These are phyloP conservation scores for Cheilosia vernalis DNA, from an alignment of 2,888 invertebrate species.

Conservation along the genomic window DNA sequence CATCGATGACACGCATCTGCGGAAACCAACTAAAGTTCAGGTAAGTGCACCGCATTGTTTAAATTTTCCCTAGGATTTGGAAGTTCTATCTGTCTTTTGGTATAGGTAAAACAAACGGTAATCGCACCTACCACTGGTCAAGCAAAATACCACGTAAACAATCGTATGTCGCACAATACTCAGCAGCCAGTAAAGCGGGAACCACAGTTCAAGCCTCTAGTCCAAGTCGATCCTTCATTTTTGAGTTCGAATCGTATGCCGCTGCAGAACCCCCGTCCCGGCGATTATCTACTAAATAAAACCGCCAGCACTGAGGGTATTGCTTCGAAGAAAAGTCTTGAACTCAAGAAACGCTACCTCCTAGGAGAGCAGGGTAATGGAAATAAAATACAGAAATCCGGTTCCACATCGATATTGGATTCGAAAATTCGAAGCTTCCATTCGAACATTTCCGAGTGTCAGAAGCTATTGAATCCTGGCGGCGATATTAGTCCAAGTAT, in stretches of 20 bases:
- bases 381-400: slow-evolving; percentile 91
- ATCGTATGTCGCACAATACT: slow-evolving; percentile 78
- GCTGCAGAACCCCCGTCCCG: slow-evolving; percentile 86
- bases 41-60: slow-evolving; percentile 81
- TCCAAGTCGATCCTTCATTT: slow-evolving; percentile 83
- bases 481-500: slow-evolving; percentile 88
- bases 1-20: slow-evolving; percentile 87
- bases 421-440: slow-evolving; percentile 93
- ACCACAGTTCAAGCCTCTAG: slow-evolving; percentile 83
- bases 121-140: slow-evolving; percentile 77
- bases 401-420: slow-evolving; percentile 92
- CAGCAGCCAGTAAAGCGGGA: slow-evolving; percentile 77
- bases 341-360: slow-evolving; percentile 93
- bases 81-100: not conserved
- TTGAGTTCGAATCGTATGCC: slow-evolving; percentile 82
- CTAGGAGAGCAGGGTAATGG: slow-evolving; percentile 88
- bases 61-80: not conserved
- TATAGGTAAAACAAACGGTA: slow-evolving; percentile 81
- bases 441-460: slow-evolving; percentile 93
- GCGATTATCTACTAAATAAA: slow-evolving; percentile 91
- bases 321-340: slow-evolving; percentile 93
- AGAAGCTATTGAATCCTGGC: slow-evolving; percentile 92
- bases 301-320: slow-evolving; percentile 94
- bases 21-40: slow-evolving; percentile 87
- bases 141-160: slow-evolving; percentile 73